These are phyloP conservation scores for Misgurnus mizolepis DNA, from an alignment of 2,113 vertebrate genomes.

Conservation along the genomic window DNA sequence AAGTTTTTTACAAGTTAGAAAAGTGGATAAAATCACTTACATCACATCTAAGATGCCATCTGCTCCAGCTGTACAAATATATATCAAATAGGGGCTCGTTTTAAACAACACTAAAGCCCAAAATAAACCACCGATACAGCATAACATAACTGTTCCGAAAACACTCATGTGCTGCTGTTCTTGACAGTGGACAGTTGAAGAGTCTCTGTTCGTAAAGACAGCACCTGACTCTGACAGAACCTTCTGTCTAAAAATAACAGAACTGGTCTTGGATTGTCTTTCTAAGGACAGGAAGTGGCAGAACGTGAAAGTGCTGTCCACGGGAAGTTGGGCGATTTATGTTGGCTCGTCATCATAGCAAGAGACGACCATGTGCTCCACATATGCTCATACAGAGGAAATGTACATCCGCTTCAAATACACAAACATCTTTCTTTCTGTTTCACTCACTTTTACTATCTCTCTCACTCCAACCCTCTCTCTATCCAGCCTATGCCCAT, in stretches of 20 bases:
- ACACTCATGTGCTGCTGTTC: background rate
- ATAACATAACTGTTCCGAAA: background rate
- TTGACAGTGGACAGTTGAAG: background rate
- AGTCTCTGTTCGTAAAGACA: background rate
- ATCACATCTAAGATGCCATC: background rate
- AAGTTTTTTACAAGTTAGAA: too few relatives aligned
- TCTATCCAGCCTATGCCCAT: background rate
- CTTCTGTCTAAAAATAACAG: constrained; percentile 43
- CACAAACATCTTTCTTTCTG: constrained; percentile 13
- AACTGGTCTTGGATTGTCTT: constrained; percentile 35
- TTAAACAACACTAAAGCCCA: background rate
- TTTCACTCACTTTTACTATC: background rate
- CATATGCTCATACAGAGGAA: constrained; percentile 46
- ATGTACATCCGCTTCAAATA: constrained; percentile 39
- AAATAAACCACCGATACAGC: background rate
- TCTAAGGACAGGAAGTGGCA: constrained; percentile 51
- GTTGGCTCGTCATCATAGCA: constrained; percentile 48
- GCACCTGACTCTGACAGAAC: constrained; percentile 48
- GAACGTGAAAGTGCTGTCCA: constrained; percentile 40
- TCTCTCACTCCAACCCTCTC: background rate
- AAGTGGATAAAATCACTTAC: background rate
- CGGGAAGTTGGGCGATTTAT: constrained; percentile 49
- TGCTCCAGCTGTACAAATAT: background rate
- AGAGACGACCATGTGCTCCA: constrained; percentile 44
- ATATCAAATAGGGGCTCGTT: background rate